Evolutionary conservation across 2,113 vertebrate genomes (phyloP), one percentile per base, ranked within the genome.

Genomic region (Pimephales promelas): DNA sequence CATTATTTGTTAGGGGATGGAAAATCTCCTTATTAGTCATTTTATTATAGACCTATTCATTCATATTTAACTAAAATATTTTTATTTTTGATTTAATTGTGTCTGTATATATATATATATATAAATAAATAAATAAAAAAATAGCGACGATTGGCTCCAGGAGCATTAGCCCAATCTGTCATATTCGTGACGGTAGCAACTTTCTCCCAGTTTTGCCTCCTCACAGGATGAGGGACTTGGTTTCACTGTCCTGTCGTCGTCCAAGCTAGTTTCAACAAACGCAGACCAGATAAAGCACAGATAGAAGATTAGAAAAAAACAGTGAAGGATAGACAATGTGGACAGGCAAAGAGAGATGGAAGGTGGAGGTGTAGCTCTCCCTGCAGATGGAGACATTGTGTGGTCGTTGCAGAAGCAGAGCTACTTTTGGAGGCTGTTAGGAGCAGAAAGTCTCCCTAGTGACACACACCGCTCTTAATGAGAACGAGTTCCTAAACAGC

Each of bases 401-500:
- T 76, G 82, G 43, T 82, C 26, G 36, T 49, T 64, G 85, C 31
- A 81, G 59, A 86, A 80, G 59, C 57, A 3, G 34, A 77, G 73
- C 49, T 52, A 75, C 36, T 87, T 72, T 79, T 68, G 28, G 24
- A 80, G 73, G 78, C 45, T 73, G 40, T 66, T 56, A 64, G 71
- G 74, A 85, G 86, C 62, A 52, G 49, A 56, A 75, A 82, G 49
- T 62, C 36, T 57, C 70, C 52, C 81, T 11, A 72, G 80, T 72
- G 54, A 79, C 79, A 74, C 31, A 52, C 57, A 64, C 47, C 61
- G 76, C 45, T 80, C 82, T 86, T 87, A 89, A 89, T 87, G 83
- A 84, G 80, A 81, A 79, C 36, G 70, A 57, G 61, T 61, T 31
- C 64, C 81, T 83, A 77, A 87, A 83, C 75, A 56, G 52, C 57